Percentiles rank a stretch among this genome's conserved stretches.
Conservation (phyloP, 2,888 invertebrate genomes). For the Microplitis manilae region DNA sequence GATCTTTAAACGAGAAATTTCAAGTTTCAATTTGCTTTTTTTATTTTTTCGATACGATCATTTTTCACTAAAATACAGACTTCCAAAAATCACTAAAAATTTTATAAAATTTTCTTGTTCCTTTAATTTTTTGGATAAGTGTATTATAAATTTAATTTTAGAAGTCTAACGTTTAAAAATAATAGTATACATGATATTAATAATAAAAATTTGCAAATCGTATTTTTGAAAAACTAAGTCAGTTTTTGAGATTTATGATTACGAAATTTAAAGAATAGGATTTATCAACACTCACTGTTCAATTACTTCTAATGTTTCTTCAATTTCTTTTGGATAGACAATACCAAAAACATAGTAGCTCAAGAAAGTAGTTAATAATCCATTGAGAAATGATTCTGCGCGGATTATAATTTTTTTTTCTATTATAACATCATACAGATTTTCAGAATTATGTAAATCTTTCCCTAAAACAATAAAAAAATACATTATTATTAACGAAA, state of each 20-base stretch:
- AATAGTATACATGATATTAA: neutral
- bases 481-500: constrained; percentile 42
- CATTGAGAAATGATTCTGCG: constrained; percentile 9
- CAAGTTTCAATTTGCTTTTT: too few species aligned
- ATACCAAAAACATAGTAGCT: constrained; percentile 12
- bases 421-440: neutral
- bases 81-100: too few species aligned
- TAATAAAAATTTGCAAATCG: neutral
- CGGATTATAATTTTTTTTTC: neutral
- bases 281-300: constrained; percentile 3
- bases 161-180: too few species aligned
- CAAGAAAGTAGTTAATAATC: constrained; percentile 14
- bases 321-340: constrained; percentile 6
- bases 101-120: too few species aligned
- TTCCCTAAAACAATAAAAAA: constrained; percentile 36
- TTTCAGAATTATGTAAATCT: constrained; percentile 34
- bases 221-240: neutral
- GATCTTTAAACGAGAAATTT: too few species aligned
- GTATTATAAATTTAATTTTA: too few species aligned
- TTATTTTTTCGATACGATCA: too few species aligned
- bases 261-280: neutral
- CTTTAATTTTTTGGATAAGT: too few species aligned
- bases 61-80: too few species aligned
- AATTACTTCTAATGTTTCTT: neutral
- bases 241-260: too few species aligned